Evolutionary conservation across 2,888 invertebrate species (phyloP).

Genomic region (Noctuana brunneofusca): DNA sequence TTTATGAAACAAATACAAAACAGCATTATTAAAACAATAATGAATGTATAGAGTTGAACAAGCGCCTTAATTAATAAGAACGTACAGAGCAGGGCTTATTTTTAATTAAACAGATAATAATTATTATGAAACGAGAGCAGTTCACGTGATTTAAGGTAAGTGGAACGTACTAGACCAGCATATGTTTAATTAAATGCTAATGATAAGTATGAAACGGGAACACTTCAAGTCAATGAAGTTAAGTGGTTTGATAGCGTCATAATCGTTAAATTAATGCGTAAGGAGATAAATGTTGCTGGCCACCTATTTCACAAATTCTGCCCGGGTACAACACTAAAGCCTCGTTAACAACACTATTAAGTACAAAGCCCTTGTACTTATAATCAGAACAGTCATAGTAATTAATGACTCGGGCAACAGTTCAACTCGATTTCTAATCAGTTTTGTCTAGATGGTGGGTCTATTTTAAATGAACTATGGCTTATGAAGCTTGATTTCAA

Average conservation of each 20-base stretch:
- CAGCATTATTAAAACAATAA: constrained; percentile 9
- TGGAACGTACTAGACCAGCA: not conserved
- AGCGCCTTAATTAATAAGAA: not conserved
- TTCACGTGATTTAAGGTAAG: not conserved
- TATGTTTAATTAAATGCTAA: constrained; percentile 16
- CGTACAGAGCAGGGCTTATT: not conserved
- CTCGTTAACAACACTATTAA: constrained; percentile 41
- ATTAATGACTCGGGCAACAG: constrained; percentile 24
- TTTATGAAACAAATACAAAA: not conserved
- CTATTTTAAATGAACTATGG: not conserved
- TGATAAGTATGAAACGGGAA: constrained; percentile 12
- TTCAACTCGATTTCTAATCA: constrained; percentile 24
- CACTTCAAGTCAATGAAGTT: constrained; percentile 4
- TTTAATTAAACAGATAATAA: constrained; percentile 3
- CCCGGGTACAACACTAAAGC: constrained; percentile 37
- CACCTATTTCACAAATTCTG: constrained; percentile 34
- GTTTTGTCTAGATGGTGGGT: not conserved
- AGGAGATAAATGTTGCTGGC: constrained; percentile 23
- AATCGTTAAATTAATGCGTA: constrained; percentile 9
- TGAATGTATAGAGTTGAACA: constrained; percentile 11
- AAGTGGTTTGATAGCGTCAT: constrained; percentile 26
- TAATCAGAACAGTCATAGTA: constrained; percentile 31
- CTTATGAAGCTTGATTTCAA: not conserved
- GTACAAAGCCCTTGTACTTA: constrained; percentile 39
- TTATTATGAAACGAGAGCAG: not conserved